These are phyloP conservation scores for Formica selysi DNA, from an alignment of 1,140 invertebrate species.

Conservation along the genomic window DNA sequence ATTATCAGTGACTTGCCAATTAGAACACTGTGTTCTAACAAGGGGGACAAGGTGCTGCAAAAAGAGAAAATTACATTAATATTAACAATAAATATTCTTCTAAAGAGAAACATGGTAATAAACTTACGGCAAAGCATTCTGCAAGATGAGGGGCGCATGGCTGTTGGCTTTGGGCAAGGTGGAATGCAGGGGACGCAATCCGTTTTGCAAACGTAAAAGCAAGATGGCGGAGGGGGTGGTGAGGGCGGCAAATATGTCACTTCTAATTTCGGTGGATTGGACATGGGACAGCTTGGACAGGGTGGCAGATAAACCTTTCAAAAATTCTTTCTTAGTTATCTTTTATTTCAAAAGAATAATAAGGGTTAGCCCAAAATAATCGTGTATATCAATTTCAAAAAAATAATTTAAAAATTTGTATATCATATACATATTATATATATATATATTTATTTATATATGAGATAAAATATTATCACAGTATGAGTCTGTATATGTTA, in stretches of 20 bases:
- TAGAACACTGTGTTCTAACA: constrained; percentile 45
- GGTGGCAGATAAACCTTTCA: constrained; percentile 73
- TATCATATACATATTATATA: not conserved
- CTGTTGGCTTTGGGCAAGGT: constrained; percentile 58
- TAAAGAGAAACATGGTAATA: not conserved
- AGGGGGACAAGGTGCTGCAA: constrained; percentile 45
- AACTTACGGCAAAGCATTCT: constrained; percentile 61
- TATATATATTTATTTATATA: not conserved
- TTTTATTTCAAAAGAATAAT: not conserved
- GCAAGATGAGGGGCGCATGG: too few relatives aligned
- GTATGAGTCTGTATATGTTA: not conserved
- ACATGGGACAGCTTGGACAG: constrained; percentile 67
- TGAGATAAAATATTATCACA: not conserved
- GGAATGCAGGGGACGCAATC: constrained; percentile 62
- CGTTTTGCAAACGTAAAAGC: constrained; percentile 68
- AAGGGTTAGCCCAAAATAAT: not conserved
- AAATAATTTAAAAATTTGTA: not conserved
- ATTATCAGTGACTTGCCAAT: constrained; percentile 30
- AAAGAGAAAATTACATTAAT: constrained; percentile 23
- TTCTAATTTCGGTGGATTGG: constrained; percentile 73
- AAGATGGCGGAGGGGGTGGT: constrained; percentile 50
- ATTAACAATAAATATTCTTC: not conserved
- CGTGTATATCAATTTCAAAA: not conserved
- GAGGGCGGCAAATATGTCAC: constrained; percentile 62
- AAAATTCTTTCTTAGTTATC: not conserved